Percentiles rank a stretch among this genome's conserved stretches.
Conservation (phyloP, 2,888 invertebrate species). For the Pyrrhopygopsis socrates region DNA sequence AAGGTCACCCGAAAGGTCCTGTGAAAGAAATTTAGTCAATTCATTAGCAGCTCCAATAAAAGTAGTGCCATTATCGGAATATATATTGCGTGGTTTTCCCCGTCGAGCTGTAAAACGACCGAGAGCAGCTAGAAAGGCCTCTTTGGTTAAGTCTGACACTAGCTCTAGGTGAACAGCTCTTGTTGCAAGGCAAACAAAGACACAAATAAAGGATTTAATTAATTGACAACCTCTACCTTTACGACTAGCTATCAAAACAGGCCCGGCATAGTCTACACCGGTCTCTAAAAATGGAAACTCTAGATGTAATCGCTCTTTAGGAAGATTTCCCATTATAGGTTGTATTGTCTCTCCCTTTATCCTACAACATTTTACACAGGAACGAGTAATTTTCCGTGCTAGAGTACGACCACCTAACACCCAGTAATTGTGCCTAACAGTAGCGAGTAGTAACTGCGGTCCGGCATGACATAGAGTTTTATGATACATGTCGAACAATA, state of each 20-base stretch:
- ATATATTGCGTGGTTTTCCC: slow-evolving; percentile 46
- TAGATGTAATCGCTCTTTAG: slow-evolving; percentile 60
- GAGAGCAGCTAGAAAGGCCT: slow-evolving; percentile 26
- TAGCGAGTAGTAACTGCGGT: slow-evolving; percentile 68
- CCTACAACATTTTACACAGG: not conserved
- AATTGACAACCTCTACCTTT: not conserved
- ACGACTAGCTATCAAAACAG: slow-evolving; percentile 14
- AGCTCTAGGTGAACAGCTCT: not conserved
- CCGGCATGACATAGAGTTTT: slow-evolving; percentile 63
- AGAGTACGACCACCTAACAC: slow-evolving; percentile 63
- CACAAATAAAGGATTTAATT: not conserved
- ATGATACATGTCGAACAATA: not conserved
- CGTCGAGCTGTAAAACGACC: not conserved
- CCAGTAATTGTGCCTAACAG: slow-evolving; percentile 71
- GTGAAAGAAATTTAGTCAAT: slow-evolving; percentile 30
- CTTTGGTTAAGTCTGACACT: slow-evolving; percentile 18
- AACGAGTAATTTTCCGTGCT: slow-evolving; percentile 47
- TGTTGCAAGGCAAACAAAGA: too few species aligned
- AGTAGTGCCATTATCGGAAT: slow-evolving; percentile 85
- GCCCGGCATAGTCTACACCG: slow-evolving; percentile 79
- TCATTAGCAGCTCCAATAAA: slow-evolving; percentile 84
- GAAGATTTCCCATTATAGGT: slow-evolving; percentile 79
- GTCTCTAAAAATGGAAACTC: slow-evolving; percentile 71
- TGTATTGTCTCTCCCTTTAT: slow-evolving; percentile 40
- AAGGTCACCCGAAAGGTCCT: not conserved